Base-by-base conservation (phyloP, 2,797 vertebrate genomes). In the Mus minutoides region DNA sequence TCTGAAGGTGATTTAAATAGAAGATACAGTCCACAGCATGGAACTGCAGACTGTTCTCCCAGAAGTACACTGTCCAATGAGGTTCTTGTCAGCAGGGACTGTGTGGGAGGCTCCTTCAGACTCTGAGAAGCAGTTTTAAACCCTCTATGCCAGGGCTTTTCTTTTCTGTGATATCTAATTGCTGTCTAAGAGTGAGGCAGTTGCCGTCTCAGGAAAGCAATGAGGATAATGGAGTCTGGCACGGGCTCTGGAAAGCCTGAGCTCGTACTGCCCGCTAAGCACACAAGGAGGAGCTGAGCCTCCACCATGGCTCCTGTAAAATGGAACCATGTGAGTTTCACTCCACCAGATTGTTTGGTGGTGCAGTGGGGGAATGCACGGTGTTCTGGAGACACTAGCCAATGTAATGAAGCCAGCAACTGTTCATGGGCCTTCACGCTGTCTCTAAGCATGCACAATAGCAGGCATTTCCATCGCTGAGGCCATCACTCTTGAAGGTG, bases 41-140 rank as follows among this genome's bases (percentile, higher is more conserved):
- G 77, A 90, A 26, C 58, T 80, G n/a, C 40, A 75, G 56, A 73
- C 46, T 12, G 21, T 40, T 43, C 60, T 92, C 69, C 85, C 71
- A 69, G 82, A 95, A 87, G 80, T 37, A 31, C 14, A 22, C 62
- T 96, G 83, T 46, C 19, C 77, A 83, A 10, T n/a, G 73, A 94
- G 58, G 37, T 52, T 94, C 43, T 60, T 69, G 56, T 94, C 69
- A 92, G 34, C 14, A 26, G 34, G 67, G 13, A 31, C 0, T 5
- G 11, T 10, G 16, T 24, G 64, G 6, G 10, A 19, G 40, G 6
- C 58, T 75, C 22, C n/a, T 37, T 90, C 52, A 90, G 58, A 83
- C 43, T 71, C 84, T 58, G 6, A 73, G 67, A 54, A 84, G 31
- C 52, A 49, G 2, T 46, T 87, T 92, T 46, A 93, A 78, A 40